These are phyloP conservation scores for Drosophila phalerata DNA, from an alignment of 2,888 invertebrate genomes.

Conservation along the genomic window DNA sequence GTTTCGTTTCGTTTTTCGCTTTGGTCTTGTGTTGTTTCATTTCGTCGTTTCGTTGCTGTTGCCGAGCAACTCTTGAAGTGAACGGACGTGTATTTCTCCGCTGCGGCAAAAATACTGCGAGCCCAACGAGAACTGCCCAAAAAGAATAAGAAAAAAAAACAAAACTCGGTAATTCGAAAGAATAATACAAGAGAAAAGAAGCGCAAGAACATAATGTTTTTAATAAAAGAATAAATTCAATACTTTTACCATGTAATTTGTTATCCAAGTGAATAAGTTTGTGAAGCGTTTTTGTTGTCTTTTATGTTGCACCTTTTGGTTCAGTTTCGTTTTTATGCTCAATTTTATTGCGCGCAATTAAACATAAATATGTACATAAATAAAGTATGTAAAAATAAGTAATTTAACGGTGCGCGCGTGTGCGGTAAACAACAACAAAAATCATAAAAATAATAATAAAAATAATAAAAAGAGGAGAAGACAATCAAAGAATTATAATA, in stretches of 20 bases:
- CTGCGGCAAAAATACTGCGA: conserved; percentile 38
- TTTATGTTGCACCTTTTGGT: conserved; percentile 24
- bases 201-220: conserved; percentile 24
- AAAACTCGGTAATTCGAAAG: conserved; percentile 29
- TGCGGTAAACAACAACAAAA: conserved; percentile 35
- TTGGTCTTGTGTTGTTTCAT: conserved; percentile 29
- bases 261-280: conserved; percentile 23
- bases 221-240: conserved; percentile 4
- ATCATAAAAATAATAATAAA: conserved; percentile 21
- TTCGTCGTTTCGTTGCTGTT: conserved; percentile 50
- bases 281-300: conserved; percentile 6
- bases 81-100: conserved; percentile 49
- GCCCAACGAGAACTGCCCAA: conserved; percentile 44
- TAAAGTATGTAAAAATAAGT: conserved; percentile 14
- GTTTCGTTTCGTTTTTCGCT: conserved; percentile 1
- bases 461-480: conserved; percentile 16
- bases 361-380: conserved; percentile 10
- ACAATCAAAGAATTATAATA: conserved; percentile 56
- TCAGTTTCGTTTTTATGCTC: conserved; percentile 17
- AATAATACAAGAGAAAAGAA: conserved; percentile 24
- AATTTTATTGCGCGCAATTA: conserved; percentile 18
- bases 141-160: conserved; percentile 1
- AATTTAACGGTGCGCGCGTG: conserved; percentile 47
- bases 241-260: conserved; percentile 24
- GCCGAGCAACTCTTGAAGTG: conserved; percentile 62